Evolutionary conservation across 2,888 invertebrate species (phyloP), one percentile per base, ranked within the genome.

Genomic region (Philaethria dido): DNA sequence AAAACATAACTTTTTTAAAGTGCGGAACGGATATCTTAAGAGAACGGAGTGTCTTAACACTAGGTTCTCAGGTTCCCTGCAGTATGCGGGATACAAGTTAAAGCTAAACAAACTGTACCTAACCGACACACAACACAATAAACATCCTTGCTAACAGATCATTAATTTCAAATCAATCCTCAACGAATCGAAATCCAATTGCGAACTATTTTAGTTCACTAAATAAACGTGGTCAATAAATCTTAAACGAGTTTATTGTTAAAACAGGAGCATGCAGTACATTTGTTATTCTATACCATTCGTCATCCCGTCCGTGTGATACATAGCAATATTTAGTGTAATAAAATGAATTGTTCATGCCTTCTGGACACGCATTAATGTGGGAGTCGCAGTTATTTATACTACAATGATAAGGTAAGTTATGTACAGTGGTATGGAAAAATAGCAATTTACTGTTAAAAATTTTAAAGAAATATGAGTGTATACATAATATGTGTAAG

Each of bases 311-410:
- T 59, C 52, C 18, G 47, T 48, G 67, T 48, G 54, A 67, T 64
- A 67, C 64, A 60, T 69, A 55, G 69, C 66, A 66, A 65, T 69
- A 69, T 69, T 69, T 69, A 67, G 66, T 47, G 64, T 64, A 57
- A 69, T 69, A 63, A 64, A 64, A 69, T 62, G 66, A 67, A 69
- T 69, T 64, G 67, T 36, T 25, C 48, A 44, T 57, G 64, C 67
- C 64, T 69, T 64, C 48, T 52, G 63, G 64, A 62, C 64, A 57
- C 36, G 57, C 67, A 67, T 69, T 69, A 64, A 57, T 55, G 45
- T 16, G 22, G 57, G 42, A 5, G 22, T 57, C 39, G 36, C 22
- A 13, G 57, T 39, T 42, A 57, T 60, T 60, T 60, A 60, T 60
- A 18, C 8, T 3, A 29, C 42, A 33, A 6, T 16, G 18, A 33